Evolutionary conservation across 2,113 vertebrate genomes (phyloP).

Genomic region (Calyptomena viridis): DNA sequence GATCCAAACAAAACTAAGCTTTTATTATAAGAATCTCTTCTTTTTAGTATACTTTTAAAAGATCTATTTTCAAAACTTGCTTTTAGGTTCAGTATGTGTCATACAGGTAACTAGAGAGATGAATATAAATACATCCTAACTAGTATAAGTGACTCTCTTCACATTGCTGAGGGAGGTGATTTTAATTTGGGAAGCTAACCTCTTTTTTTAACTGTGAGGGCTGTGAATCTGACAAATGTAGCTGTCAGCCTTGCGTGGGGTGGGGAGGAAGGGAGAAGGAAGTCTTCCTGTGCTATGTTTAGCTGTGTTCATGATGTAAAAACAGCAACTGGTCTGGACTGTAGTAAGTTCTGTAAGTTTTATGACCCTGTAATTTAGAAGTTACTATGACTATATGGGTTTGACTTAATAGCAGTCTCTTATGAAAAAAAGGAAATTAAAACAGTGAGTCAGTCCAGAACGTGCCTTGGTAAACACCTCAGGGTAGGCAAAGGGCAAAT

Average conservation of each 20-base stretch:
- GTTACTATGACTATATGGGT: neutral
- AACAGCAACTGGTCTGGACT: neutral
- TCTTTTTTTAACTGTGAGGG: neutral
- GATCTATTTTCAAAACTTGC: neutral
- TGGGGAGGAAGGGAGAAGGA: neutral
- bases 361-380: neutral
- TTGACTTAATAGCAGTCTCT: neutral
- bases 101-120: neutral
- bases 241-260: neutral
- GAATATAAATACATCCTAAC: neutral
- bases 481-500: neutral
- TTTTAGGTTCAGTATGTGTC: neutral
- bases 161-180: neutral
- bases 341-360: neutral
- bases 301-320: neutral
- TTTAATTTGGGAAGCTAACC: conserved; percentile 20
- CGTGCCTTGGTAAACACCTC: neutral
- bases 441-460: neutral
- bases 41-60: neutral
- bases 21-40: neutral
- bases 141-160: neutral
- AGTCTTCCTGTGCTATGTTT: neutral
- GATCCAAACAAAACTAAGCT: neutral
- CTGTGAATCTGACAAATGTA: neutral
- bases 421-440: neutral